Base-by-base conservation (phyloP, 1,140 invertebrate species). In the Heterodera schachtii region DNA sequence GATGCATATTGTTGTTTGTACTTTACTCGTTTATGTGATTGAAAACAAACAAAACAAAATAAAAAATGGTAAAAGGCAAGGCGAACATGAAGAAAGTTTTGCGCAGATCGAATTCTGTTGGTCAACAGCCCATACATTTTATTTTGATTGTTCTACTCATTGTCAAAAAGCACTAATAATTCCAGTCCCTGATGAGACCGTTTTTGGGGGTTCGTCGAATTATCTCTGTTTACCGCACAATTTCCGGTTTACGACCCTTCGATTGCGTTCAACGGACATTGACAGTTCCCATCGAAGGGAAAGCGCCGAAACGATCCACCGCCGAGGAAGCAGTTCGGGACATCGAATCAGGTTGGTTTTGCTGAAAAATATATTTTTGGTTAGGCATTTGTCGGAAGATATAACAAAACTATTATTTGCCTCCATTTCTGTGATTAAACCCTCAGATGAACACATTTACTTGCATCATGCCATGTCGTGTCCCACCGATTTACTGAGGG, bases 401-500 rank as follows among this genome's bases (percentile, higher is more conserved):
- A 31, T 31, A 31, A 31, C 31, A 31, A 31, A 31, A 31, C 31
- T 31, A 31, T 31, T 31, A 31, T 31, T 31, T 31, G 31, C 31
- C 31, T 31, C 31, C 31, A 64, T 77, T 66, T 77, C 21, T 7
- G 21, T 74, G 31, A 31, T 74, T n/a, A 74, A 31, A 41, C 57
- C 60, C 46, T n/a, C 44, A 78, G 76, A 64, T 44, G 76, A 78
- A 8, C 67, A 80, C 49, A 71, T 83, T 74, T 85, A 75, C 21
- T 67, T 83, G 4, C 86, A 84, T 16, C 75, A 84, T 44, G 82
- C 82, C 3, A 71, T 64, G 41, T 85, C 84, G 11, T 85, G 78
- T 13, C 86, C 86, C 3, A 81, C 79, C 44, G 84, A 86, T 82
- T 76, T 87, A 60, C 31, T 87, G 21, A 83, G 79, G 69, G 75